Evolutionary conservation across 2,797 vertebrate species (phyloP).

Genomic region (Acanthurus tractus): DNA sequence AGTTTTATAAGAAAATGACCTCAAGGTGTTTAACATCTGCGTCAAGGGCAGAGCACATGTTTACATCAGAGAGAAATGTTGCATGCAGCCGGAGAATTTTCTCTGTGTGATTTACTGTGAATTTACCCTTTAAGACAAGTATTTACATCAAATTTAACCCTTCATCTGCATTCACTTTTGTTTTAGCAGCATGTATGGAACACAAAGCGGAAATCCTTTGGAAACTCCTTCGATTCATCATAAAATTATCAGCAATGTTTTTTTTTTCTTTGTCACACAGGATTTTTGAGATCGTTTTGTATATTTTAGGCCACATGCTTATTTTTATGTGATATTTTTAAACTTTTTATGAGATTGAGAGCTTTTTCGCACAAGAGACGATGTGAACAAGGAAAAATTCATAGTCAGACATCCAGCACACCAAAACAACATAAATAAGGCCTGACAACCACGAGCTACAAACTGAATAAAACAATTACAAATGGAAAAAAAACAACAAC

Average conservation of each 20-base stretch:
- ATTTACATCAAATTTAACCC: not conserved
- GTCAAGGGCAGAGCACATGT: constrained; percentile 14
- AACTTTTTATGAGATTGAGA: not conserved
- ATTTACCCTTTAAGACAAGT: not conserved
- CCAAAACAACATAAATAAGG: not conserved
- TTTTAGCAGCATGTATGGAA: not conserved
- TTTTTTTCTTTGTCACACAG: not conserved
- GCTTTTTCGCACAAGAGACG: not conserved
- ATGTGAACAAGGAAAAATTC: not conserved
- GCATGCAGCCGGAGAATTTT: not conserved
- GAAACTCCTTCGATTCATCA: too few species aligned
- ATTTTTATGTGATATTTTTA: not conserved
- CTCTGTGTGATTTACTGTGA: constrained; percentile 3
- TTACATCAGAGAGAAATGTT: not conserved
- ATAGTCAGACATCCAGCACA: not conserved
- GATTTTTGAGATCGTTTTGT: too few species aligned
- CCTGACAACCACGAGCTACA: not conserved
- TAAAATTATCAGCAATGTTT: not conserved
- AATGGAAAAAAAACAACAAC: not conserved
- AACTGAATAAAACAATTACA: not conserved
- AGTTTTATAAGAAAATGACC: constrained; percentile 12
- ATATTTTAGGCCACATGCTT: not conserved
- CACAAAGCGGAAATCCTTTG: too few species aligned
- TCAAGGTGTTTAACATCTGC: constrained; percentile 23
- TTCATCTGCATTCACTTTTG: not conserved